Evolutionary conservation across 1,140 invertebrate species (phyloP).

Genomic region (Portunus trituberculatus): DNA sequence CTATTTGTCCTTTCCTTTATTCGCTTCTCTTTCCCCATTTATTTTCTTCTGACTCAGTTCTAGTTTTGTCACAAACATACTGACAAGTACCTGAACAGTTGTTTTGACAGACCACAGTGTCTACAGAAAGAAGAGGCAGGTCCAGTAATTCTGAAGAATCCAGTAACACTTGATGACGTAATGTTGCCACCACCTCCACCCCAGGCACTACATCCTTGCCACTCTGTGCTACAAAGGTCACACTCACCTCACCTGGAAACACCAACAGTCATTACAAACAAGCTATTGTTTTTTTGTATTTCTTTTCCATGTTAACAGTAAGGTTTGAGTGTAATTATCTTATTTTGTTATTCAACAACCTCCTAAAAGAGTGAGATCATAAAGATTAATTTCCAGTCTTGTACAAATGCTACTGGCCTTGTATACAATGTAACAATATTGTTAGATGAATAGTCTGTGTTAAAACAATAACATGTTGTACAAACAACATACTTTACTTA

Average conservation of each 20-base stretch:
- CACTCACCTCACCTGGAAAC: constrained; percentile 79
- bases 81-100: constrained; percentile 86
- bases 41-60: not conserved
- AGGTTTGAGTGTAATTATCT: too few species aligned
- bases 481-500: too few species aligned
- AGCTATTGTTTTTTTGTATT: too few species aligned
- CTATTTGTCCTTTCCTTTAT: not conserved
- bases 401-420: too few species aligned
- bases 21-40: not conserved
- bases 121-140: constrained; percentile 87
- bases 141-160: constrained; percentile 83
- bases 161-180: constrained; percentile 58
- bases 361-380: too few species aligned
- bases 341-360: too few species aligned
- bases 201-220: constrained; percentile 78
- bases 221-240: constrained; percentile 76
- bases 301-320: too few species aligned
- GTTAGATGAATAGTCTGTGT: too few species aligned
- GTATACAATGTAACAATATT: too few species aligned
- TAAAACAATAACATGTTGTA: too few species aligned
- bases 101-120: constrained; percentile 94
- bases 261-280: not conserved
- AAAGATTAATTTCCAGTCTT: too few species aligned
- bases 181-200: constrained; percentile 53
- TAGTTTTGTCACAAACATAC: not conserved